phyloP scores from a whole-genome alignment of 2,888 invertebrate species.

The Falcaria lacertinaria region DNA sequence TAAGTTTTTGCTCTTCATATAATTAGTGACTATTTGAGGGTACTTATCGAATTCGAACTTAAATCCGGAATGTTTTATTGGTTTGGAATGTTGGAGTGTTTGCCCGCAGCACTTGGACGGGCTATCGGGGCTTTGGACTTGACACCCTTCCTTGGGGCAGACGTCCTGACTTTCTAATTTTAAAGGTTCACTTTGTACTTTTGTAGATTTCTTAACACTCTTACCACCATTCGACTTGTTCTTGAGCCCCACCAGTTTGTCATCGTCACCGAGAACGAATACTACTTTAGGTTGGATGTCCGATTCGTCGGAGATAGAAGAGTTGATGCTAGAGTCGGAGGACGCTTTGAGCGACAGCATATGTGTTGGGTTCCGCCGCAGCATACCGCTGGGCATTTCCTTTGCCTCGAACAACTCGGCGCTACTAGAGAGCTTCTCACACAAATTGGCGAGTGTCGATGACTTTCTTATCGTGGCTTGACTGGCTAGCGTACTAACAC shows the following conservation, averaged over 20 bases:
- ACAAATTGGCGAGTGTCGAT: conserved; percentile 54
- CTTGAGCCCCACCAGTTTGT: conserved; percentile 83
- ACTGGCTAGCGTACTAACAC: conserved; percentile 52
- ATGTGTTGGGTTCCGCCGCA: conserved; percentile 54
- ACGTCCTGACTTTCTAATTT: conserved; percentile 25
- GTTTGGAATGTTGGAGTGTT: conserved; percentile 79
- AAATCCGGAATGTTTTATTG: conserved; percentile 84
- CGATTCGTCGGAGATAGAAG: conserved; percentile 48
- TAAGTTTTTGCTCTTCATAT: conserved; percentile 87
- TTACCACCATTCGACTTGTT: conserved; percentile 68
- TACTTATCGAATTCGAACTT: conserved; percentile 87
- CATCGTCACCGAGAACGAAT: conserved; percentile 86
- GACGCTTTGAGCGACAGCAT: conserved; percentile 47
- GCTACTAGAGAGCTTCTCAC: conserved; percentile 61
- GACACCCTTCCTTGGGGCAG: conserved; percentile 40
- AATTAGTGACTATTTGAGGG: conserved; percentile 86
- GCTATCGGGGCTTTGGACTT: conserved; percentile 41
- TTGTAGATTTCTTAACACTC: conserved; percentile 64
- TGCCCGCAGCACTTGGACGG: conserved; percentile 70
- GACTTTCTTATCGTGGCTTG: conserved; percentile 55
- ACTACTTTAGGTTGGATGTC: conserved; percentile 75
- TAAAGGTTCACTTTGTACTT: conserved; percentile 41
- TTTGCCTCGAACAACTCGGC: conserved; percentile 25
- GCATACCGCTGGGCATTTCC: conserved; percentile 31
- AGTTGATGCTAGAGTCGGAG: conserved; percentile 58